A percentile compares a stretch with the other conserved stretches of the same genome.
These are phyloP conservation scores for Latheticus oryzae DNA, from an alignment of 2,888 invertebrate genomes.

Conservation along the genomic window DNA sequence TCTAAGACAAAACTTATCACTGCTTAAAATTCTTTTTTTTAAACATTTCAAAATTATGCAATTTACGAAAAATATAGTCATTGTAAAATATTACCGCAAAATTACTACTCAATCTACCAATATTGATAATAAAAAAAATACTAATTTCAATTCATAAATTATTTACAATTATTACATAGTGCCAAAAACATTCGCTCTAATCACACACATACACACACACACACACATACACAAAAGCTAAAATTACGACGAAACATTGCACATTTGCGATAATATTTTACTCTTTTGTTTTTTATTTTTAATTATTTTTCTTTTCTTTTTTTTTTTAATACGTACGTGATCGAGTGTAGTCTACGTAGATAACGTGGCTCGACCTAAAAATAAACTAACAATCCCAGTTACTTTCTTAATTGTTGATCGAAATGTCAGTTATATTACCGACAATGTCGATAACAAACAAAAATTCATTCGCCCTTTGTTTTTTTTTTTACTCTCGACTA, in stretches of 20 bases:
- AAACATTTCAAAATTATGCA: constrained; percentile 18
- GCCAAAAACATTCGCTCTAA: constrained; percentile 45
- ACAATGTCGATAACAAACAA: too few relatives aligned
- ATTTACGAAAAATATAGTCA: constrained; percentile 41
- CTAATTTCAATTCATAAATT: constrained; percentile 42
- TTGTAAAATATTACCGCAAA: constrained; percentile 63
- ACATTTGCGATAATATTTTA: constrained; percentile 64
- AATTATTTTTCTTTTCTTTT: constrained; percentile 45
- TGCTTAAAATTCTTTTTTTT: constrained; percentile 55
- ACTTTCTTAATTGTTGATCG: constrained; percentile 19
- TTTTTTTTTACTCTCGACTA: too few relatives aligned
- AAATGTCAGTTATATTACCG: neutral
- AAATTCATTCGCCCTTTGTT: constrained; percentile 2
- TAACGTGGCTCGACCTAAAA: constrained; percentile 48
- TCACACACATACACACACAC: too few relatives aligned
- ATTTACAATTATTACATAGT: constrained; percentile 48
- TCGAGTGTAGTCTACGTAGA: constrained; percentile 44
- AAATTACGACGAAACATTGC: constrained; percentile 45
- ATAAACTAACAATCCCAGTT: constrained; percentile 47
- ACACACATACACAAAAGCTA: constrained; percentile 47
- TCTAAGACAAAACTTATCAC: constrained; percentile 46
- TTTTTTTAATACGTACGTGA: constrained; percentile 62
- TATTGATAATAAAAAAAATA: constrained; percentile 18
- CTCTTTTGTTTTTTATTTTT: constrained; percentile 45
- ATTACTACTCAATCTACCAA: constrained; percentile 20